Conservation (phyloP, 2,888 invertebrate species). For the Ormyrus nitidulus region DNA sequence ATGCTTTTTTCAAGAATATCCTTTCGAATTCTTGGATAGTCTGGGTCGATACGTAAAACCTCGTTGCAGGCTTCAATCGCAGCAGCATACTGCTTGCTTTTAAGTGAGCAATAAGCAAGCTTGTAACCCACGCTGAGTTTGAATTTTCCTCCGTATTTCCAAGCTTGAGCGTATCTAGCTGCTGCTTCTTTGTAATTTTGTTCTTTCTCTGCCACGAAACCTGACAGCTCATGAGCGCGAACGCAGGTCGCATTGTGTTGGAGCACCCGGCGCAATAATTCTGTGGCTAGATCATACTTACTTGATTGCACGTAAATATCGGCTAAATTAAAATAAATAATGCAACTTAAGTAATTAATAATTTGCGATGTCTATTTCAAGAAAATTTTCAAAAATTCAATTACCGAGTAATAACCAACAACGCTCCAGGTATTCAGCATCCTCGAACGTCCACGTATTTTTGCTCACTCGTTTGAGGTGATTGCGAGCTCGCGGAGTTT, state of each 20-base stretch:
- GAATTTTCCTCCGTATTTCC: slow-evolving; percentile 87
- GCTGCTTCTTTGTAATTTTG: slow-evolving; percentile 92
- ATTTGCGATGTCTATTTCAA: not conserved
- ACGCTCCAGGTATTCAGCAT: slow-evolving; percentile 95
- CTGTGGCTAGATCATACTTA: slow-evolving; percentile 91
- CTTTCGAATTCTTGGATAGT: slow-evolving; percentile 93
- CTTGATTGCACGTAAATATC: slow-evolving; percentile 91
- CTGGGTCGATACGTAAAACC: slow-evolving; percentile 87
- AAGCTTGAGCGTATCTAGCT: slow-evolving; percentile 88
- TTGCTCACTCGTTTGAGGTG: slow-evolving; percentile 93
- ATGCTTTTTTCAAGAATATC: slow-evolving; percentile 95
- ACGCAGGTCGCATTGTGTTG: slow-evolving; percentile 92
- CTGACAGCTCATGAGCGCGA: slow-evolving; percentile 92
- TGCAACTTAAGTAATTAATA: not conserved
- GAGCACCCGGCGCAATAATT: slow-evolving; percentile 85
- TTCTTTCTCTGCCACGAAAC: slow-evolving; percentile 93
- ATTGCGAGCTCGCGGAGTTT: slow-evolving; percentile 92
- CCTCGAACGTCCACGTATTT: slow-evolving; percentile 93
- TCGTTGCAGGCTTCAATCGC: slow-evolving; percentile 94
- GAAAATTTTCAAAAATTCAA: not conserved
- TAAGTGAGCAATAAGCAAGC: slow-evolving; percentile 93
- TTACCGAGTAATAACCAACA: slow-evolving; percentile 91
- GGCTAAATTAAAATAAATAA: slow-evolving; percentile 74
- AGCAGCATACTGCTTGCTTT: slow-evolving; percentile 91
- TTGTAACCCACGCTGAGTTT: slow-evolving; percentile 95